These are phyloP conservation scores for Varanus salvator DNA, from an alignment of 2,113 vertebrate species.

Conservation along the genomic window DNA sequence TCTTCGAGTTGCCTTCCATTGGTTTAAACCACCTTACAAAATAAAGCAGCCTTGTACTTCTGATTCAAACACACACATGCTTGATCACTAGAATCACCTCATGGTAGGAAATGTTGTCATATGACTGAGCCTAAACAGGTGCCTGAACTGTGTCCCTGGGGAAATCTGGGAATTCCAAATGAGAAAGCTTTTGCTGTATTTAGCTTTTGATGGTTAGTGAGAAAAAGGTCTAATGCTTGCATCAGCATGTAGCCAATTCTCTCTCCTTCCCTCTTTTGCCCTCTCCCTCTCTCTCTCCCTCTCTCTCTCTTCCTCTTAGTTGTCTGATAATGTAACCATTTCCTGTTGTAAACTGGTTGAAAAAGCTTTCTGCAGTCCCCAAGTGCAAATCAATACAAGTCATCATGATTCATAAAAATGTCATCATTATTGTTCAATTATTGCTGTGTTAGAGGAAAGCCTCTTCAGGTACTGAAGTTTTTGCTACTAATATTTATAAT, in stretches of 20 bases:
- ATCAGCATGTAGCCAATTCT: slow-evolving; percentile 59
- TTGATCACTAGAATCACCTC: background rate
- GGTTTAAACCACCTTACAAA: background rate
- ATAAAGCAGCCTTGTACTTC: background rate
- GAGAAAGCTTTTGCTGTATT: slow-evolving; percentile 10
- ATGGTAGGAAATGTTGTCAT: background rate
- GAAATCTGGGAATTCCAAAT: slow-evolving; percentile 34
- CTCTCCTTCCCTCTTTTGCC: slow-evolving; percentile 28
- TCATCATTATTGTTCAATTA: slow-evolving; percentile 83
- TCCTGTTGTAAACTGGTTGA: slow-evolving; percentile 69
- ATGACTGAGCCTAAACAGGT: background rate
- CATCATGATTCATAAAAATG: slow-evolving; percentile 81
- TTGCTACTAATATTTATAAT: slow-evolving; percentile 83
- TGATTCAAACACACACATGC: background rate
- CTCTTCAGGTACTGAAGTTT: slow-evolving; percentile 75
- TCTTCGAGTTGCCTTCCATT: too few species aligned
- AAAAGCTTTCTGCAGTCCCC: slow-evolving; percentile 72
- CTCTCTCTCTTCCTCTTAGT: slow-evolving; percentile 58
- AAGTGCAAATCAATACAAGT: slow-evolving; percentile 80
- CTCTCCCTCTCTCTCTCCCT: slow-evolving; percentile 45
- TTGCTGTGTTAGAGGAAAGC: slow-evolving; percentile 77
- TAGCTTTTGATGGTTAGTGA: slow-evolving; percentile 10
- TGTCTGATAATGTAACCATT: slow-evolving; percentile 72
- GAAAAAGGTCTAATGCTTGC: slow-evolving; percentile 55
- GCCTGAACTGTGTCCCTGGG: background rate